Conservation (phyloP, 1,140 invertebrate species). For the Physella acuta region DNA sequence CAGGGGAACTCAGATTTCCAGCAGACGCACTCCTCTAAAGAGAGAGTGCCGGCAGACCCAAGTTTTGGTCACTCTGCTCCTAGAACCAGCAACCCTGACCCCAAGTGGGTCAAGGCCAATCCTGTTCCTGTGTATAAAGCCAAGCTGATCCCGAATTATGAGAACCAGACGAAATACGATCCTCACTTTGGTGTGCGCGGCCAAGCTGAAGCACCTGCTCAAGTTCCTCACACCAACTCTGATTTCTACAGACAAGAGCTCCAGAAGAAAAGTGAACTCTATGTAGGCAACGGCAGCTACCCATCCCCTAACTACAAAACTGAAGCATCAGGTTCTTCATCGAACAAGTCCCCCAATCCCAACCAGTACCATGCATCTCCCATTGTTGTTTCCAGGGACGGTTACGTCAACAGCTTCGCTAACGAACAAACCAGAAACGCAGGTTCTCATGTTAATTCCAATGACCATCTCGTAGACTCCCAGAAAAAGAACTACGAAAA, state of each 20-base stretch:
- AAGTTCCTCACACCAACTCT: conserved; percentile 20
- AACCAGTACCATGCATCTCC: conserved; percentile 18
- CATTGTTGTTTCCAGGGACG: neutral
- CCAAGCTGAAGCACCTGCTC: conserved; percentile 25
- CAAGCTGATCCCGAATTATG: conserved; percentile 41
- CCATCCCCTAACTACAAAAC: neutral
- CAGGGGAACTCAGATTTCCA: neutral
- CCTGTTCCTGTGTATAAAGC: conserved; percentile 40
- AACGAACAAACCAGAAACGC: neutral
- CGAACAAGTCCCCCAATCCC: neutral
- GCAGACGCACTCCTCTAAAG: neutral
- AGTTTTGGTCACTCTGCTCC: neutral
- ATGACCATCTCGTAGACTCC: neutral
- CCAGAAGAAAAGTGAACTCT: conserved; percentile 34
- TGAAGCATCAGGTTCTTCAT: neutral
- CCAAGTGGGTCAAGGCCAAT: conserved; percentile 30
- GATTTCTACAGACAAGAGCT: conserved; percentile 32
- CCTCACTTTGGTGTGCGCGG: conserved; percentile 28
- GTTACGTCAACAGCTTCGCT: too few relatives aligned
- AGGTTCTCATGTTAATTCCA: neutral
- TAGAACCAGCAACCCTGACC: conserved; percentile 7
- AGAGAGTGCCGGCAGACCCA: neutral
- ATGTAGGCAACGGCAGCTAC: conserved; percentile 13
- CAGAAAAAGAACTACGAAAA: neutral
- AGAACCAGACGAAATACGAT: conserved; percentile 39